These are phyloP conservation scores for Xestia ashworthii DNA, from an alignment of 2,888 invertebrate genomes.

Conservation along the genomic window DNA sequence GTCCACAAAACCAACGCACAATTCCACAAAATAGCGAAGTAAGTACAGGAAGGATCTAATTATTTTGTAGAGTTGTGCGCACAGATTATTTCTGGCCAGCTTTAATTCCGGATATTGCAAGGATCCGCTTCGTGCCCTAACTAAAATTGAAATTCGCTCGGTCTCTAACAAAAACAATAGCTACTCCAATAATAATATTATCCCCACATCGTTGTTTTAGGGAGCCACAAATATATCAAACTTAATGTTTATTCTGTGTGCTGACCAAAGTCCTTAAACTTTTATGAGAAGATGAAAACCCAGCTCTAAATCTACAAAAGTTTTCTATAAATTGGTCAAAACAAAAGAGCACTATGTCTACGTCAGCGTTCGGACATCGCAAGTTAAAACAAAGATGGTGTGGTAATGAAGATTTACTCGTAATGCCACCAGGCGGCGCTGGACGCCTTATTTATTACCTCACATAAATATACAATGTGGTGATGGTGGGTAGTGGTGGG, in stretches of 20 bases:
- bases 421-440: constrained; percentile 10
- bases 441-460: constrained; percentile 29
- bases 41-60: not conserved
- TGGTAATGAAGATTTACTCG: constrained; percentile 52
- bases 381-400: constrained; percentile 53
- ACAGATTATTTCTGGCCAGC: not conserved
- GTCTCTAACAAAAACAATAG: constrained; percentile 16
- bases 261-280: not conserved
- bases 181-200: not conserved
- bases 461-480: constrained; percentile 14
- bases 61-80: not conserved
- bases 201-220: constrained; percentile 12
- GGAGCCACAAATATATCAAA: not conserved
- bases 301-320: constrained; percentile 12
- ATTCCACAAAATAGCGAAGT: not conserved
- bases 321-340: constrained; percentile 30
- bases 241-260: constrained; percentile 3
- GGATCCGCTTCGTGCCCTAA: not conserved
- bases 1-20: not conserved
- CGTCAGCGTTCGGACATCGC: constrained; percentile 25
- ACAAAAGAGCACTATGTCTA: constrained; percentile 38
- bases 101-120: constrained; percentile 6
- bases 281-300: constrained; percentile 12
- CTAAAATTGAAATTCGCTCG: constrained; percentile 10
- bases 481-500: not conserved